Percentiles rank a stretch among this genome's conserved stretches.
phyloP scores from a whole-genome alignment of 2,888 invertebrate species.

The Philonicus albiceps region DNA sequence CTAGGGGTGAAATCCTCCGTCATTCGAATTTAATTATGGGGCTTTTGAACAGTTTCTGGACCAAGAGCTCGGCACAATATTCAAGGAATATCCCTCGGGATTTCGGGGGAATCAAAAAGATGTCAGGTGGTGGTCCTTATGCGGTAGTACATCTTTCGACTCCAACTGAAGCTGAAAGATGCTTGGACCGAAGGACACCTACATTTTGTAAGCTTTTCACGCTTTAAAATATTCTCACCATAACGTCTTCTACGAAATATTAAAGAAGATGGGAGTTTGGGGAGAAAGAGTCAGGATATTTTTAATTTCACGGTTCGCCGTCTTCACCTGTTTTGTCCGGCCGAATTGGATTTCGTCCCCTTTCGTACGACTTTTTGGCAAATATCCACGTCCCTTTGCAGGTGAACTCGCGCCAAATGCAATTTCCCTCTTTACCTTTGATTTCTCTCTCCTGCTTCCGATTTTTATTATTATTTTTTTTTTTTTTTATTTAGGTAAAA shows the following conservation, averaged over 20 bases:
- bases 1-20: neutral
- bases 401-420: neutral
- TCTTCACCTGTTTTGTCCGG: neutral
- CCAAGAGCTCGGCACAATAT: neutral
- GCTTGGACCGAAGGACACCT: neutral
- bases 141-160: neutral
- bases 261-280: neutral
- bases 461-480: no score
- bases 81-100: neutral
- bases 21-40: neutral
- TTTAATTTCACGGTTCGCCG: neutral
- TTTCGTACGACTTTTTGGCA: neutral
- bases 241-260: neutral
- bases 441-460: neutral
- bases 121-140: neutral
- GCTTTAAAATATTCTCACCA: neutral
- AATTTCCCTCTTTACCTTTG: neutral
- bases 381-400: neutral
- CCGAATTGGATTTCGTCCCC: neutral
- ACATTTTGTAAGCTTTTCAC: neutral
- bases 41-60: neutral
- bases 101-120: neutral
- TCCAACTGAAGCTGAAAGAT: neutral
- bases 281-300: neutral
- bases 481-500: neutral